A percentile compares a stretch with the other conserved stretches of the same genome.
Evolutionary conservation across 35 echinoderm and acorn worm genomes (phyloP).

Genomic region (Heliocidaris erythrogramma): DNA sequence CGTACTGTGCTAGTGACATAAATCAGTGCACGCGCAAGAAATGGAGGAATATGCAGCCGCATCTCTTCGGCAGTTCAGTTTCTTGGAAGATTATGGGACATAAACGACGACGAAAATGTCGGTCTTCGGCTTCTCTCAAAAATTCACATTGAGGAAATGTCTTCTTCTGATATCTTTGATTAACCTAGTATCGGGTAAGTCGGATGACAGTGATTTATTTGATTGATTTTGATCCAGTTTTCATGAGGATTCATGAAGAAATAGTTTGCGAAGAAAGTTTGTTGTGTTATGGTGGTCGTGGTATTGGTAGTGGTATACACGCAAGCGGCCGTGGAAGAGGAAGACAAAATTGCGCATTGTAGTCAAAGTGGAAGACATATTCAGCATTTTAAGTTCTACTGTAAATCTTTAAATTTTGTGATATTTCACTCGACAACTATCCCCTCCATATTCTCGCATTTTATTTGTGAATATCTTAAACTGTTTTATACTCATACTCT

Average conservation of each 20-base stretch:
- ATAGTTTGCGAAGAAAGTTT: neutral
- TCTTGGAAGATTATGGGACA: conserved; percentile 39
- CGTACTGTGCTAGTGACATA: neutral
- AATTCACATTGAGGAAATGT: neutral
- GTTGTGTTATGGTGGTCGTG: neutral
- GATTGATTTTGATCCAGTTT: neutral
- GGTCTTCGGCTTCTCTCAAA: neutral
- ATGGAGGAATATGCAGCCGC: neutral
- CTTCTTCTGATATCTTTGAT: neutral
- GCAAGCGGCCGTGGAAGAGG: neutral
- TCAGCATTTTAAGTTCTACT: neutral
- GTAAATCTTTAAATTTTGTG: neutral
- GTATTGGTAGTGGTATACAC: neutral
- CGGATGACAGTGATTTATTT: neutral
- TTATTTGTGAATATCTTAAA: too few species aligned
- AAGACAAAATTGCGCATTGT: neutral
- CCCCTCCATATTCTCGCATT: too few species aligned
- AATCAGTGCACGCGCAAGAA: neutral
- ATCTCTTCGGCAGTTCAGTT: neutral
- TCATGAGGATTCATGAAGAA: neutral
- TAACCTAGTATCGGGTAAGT: conserved; percentile 13
- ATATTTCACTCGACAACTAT: too few species aligned
- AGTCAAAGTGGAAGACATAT: neutral
- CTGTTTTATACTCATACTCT: too few species aligned
- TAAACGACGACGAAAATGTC: conserved; percentile 23